phyloP scores from a whole-genome alignment of 35 echinoderm and acorn worm genomes.

The Heliocidaris erythrogramma region DNA sequence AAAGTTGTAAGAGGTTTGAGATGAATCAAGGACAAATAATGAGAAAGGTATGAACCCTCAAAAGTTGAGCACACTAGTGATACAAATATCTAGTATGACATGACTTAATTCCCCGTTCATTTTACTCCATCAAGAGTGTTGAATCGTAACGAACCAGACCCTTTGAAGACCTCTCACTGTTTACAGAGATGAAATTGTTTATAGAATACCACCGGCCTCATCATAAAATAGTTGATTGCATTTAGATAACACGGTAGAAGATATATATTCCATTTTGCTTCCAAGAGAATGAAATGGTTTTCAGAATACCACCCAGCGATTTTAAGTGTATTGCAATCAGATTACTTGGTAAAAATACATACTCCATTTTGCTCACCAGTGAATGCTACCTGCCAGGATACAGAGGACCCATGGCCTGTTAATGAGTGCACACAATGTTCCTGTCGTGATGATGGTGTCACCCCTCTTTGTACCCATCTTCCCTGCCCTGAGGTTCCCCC shows the following conservation, averaged over 20 bases:
- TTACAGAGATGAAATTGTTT: no score
- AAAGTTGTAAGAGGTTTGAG: no score
- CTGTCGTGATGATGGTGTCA: background rate
- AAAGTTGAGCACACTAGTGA: no score
- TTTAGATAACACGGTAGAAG: background rate
- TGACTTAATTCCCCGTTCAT: no score
- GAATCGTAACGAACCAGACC: no score
- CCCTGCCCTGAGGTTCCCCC: slow-evolving; percentile 42
- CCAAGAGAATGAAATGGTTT: background rate
- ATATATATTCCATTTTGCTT: background rate
- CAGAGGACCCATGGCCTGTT: slow-evolving; percentile 26
- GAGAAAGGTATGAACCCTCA: no score
- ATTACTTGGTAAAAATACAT: background rate
- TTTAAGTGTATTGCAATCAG: background rate
- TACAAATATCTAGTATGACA: no score
- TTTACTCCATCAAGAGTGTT: no score
- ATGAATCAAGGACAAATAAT: no score
- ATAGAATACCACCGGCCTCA: no score
- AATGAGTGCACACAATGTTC: slow-evolving; percentile 58
- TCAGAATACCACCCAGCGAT: background rate
- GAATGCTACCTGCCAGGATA: background rate
- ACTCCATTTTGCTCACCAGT: background rate
- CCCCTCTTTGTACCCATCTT: slow-evolving; percentile 41
- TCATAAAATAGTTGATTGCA: no score
- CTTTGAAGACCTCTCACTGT: no score